phyloP scores from a whole-genome alignment of 2,888 invertebrate species.

The Pterostichus niger region DNA sequence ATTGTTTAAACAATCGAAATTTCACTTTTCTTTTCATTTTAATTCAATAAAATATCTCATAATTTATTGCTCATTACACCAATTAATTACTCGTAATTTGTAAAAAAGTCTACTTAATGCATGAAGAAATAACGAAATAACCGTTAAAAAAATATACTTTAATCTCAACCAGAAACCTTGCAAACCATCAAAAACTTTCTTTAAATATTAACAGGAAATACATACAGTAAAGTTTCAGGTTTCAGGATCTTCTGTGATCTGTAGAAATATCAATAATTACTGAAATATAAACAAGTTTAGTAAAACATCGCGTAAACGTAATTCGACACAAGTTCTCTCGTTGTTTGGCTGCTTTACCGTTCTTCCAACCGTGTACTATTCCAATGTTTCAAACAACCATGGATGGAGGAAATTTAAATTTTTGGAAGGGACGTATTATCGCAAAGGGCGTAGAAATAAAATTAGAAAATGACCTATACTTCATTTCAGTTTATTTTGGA shows the following conservation, averaged over 20 bases:
- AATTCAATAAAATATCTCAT: slow-evolving; percentile 7
- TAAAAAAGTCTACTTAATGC: background rate
- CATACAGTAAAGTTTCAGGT: background rate
- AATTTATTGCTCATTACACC: slow-evolving; percentile 14
- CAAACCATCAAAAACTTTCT: background rate
- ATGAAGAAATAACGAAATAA: background rate
- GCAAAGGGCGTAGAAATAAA: background rate
- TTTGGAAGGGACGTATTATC: background rate
- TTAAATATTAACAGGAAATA: background rate
- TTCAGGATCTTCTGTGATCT: background rate
- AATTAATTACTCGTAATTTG: background rate
- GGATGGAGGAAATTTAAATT: background rate
- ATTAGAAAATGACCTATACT: too few relatives aligned
- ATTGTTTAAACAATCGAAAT: slow-evolving; percentile 15
- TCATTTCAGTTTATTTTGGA: too few relatives aligned
- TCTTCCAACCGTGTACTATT: background rate
- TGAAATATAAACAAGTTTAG: slow-evolving; percentile 1
- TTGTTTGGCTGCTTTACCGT: background rate
- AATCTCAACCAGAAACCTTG: background rate
- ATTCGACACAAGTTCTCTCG: background rate
- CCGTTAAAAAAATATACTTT: background rate
- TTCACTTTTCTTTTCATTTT: slow-evolving; percentile 40
- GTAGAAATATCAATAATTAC: slow-evolving; percentile 5
- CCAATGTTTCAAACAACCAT: background rate
- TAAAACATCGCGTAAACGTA: background rate